Percentiles rank a stretch among this genome's conserved stretches.
These are phyloP conservation scores for Hypotaenidia philippensis DNA, from an alignment of 2,797 vertebrate genomes.

Conservation along the genomic window DNA sequence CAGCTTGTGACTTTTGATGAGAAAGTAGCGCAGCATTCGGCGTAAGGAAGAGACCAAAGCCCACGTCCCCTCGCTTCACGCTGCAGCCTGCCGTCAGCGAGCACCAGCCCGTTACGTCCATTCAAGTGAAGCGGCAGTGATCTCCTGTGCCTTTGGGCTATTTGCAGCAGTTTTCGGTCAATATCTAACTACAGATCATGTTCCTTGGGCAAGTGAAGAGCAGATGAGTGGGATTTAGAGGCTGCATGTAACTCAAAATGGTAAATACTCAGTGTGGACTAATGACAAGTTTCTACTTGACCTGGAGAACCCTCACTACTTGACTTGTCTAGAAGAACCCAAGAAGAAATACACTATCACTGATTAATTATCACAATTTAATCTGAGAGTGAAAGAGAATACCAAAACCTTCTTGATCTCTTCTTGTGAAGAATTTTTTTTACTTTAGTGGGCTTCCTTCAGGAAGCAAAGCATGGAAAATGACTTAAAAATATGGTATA, in stretches of 20 bases:
- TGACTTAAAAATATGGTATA: too few species aligned
- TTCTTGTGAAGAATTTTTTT: not conserved
- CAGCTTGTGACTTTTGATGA: not conserved
- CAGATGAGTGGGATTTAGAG: not conserved
- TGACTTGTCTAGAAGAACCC: not conserved
- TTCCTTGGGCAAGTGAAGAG: not conserved
- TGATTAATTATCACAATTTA: not conserved
- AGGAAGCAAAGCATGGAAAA: not conserved
- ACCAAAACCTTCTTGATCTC: not conserved
- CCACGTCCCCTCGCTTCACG: not conserved
- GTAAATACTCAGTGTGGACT: not conserved
- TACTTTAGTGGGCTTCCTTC: not conserved
- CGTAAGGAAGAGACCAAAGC: not conserved
- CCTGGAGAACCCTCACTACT: not conserved
- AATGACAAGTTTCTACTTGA: not conserved
- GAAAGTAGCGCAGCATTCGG: fast-evolving
- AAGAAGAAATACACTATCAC: not conserved
- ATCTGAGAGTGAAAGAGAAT: not conserved
- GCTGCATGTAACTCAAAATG: not conserved
- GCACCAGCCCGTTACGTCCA: not conserved
- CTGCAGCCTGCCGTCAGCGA: not conserved
- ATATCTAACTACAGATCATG: not conserved
- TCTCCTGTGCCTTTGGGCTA: not conserved
- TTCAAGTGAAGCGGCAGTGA: not conserved
- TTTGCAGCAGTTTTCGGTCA: not conserved